A percentile compares a stretch with the other conserved stretches of the same genome.
These are phyloP conservation scores for Acropora tenuis DNA, from an alignment of 64 coral and sea anemone species.

Conservation along the genomic window DNA sequence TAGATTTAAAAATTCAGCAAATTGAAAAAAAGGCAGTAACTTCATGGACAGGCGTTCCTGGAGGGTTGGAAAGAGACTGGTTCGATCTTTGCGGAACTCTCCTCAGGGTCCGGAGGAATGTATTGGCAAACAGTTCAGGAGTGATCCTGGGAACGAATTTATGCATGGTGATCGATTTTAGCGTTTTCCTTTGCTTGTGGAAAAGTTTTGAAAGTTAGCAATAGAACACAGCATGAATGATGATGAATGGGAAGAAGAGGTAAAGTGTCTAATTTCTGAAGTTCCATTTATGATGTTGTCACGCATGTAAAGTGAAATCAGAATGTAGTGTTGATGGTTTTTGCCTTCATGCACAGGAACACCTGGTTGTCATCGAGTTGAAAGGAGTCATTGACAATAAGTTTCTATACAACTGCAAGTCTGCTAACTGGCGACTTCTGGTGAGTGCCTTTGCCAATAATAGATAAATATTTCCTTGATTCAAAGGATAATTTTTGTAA, in stretches of 20 bases:
- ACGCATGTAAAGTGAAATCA: no score
- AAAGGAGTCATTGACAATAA: slow-evolving; percentile 63
- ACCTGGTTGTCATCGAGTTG: slow-evolving; percentile 61
- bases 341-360: slow-evolving; percentile 28
- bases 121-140: no score
- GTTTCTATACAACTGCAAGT: slow-evolving; percentile 49
- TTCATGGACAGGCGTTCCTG: not conserved
- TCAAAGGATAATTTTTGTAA: no score
- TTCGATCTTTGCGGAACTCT: not conserved
- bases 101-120: not conserved
- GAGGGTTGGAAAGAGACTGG: not conserved
- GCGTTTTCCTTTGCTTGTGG: no score
- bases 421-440: slow-evolving; percentile 64
- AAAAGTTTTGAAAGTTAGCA: no score
- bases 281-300: no score
- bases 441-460: slow-evolving; percentile 16
- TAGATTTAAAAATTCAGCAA: no score
- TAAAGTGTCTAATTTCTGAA: not conserved
- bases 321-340: not conserved
- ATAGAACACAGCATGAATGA: not conserved
- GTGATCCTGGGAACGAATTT: no score
- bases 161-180: no score
- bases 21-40: slow-evolving; percentile 10
- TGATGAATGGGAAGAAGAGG: slow-evolving; percentile 64
- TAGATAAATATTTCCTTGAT: no score